Evolutionary conservation across 2,113 vertebrate species (phyloP), one percentile per base, ranked within the genome.

Genomic region (Rhinolophus sinicus): DNA sequence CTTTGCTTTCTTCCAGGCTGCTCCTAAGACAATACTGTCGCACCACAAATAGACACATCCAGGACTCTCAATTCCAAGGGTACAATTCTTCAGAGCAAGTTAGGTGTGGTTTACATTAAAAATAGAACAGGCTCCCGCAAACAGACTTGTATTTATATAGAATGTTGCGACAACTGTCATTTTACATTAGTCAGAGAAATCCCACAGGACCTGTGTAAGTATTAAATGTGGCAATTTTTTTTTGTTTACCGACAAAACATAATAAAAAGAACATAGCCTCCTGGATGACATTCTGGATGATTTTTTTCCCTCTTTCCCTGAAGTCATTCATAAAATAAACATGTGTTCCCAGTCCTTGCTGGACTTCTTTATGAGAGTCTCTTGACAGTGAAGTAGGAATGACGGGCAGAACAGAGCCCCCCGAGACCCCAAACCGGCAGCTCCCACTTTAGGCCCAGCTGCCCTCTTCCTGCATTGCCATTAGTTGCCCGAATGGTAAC

Each of bases 91-190:
- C 97, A 80, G 95, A 95, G 96, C 94, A 33, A 82, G 97, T 93
- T 97, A 97, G 97, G 98, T 95, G 97, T 88, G 96, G 97, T 82
- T 97, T 88, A 15, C 97, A 98, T 98, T 98, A 98, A 98, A 98
- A 98, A 98, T 98, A 98, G 98, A 98, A 98, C 94, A 97, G 97
- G 96, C 95, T 97, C 97, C 97, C 77, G 90, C 98, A 98, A 98
- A 97, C 89, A 98, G 98, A 98, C 16, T n/a, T 94, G 98, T 98
- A 98, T 98, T 98, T 98, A 98, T 98, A 97, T 0, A 1, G 97
- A 97, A 96, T 96, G 98, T 89, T 98, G 98, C 96, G 96, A 98
- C 98, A 98, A 98, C 98, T 98, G 98, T 98, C 98, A 98, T 96
- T 98, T 97, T 73, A 64, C 98, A 98, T 98, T 98, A 97, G 96